phyloP scores from a whole-genome alignment of 2,113 vertebrate species.

The Laticauda colubrina region DNA sequence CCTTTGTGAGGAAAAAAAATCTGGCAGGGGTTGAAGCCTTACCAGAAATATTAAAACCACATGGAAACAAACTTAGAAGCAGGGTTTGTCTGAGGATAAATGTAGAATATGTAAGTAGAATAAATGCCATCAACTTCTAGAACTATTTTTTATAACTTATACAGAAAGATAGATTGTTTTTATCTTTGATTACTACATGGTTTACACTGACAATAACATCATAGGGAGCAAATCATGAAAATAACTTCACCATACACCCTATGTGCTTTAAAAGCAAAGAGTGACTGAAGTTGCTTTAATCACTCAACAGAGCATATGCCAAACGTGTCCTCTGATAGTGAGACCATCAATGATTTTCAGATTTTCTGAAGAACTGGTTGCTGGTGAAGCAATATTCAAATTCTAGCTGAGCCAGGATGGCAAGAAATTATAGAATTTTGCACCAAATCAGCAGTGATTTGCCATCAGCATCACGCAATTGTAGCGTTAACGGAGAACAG shows the following conservation, averaged over 20 bases:
- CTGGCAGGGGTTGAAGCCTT: not conserved
- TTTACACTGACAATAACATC: not conserved
- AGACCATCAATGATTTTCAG: not conserved
- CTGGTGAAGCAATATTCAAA: not conserved
- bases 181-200: not conserved
- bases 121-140: not conserved
- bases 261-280: not conserved
- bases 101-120: not conserved
- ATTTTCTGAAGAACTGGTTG: not conserved
- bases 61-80: not conserved
- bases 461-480: not conserved
- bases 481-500: not conserved
- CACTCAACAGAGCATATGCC: not conserved
- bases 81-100: not conserved
- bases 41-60: not conserved
- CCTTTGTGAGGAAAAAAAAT: not conserved
- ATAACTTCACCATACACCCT: not conserved
- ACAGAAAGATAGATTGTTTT: not conserved
- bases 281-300: not conserved
- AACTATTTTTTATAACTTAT: not conserved
- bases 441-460: not conserved
- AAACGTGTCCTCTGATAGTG: not conserved
- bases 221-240: not conserved
- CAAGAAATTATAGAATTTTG: not conserved
- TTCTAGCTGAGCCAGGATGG: not conserved